Percentiles rank a stretch among this genome's conserved stretches.
Evolutionary conservation across 30 jellyfish, hydroid and myxozoan genomes (phyloP).

Genomic region (Clytia hemisphaerica): DNA sequence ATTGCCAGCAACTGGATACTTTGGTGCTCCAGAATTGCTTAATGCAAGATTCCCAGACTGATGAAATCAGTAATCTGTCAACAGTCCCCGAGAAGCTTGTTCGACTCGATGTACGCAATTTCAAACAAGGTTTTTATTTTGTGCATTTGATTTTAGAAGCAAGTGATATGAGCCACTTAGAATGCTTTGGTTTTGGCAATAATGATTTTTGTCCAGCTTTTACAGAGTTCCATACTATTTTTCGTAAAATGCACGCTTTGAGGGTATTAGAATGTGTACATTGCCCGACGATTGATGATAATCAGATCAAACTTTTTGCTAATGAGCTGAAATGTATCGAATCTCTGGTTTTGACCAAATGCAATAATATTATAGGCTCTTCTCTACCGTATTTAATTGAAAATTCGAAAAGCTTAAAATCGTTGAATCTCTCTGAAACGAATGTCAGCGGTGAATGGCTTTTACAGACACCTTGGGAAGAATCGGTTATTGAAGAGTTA

Average conservation of each 20-base stretch:
- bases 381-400: conserved; percentile 4
- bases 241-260: conserved; percentile 28
- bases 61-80: neutral
- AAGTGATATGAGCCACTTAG: conserved; percentile 24
- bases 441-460: conserved; percentile 28
- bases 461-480: conserved; percentile 18
- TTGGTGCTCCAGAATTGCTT: conserved; percentile 16
- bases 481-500: conserved; percentile 22
- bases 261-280: conserved; percentile 36
- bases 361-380: conserved; percentile 28
- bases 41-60: neutral
- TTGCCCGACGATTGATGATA: conserved; percentile 23
- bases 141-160: conserved; percentile 32
- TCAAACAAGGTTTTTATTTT: conserved; percentile 32
- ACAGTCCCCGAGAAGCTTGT: conserved; percentile 30
- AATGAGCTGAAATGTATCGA: conserved; percentile 4
- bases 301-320: conserved; percentile 3
- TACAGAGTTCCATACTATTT: conserved; percentile 19
- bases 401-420: neutral
- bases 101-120: conserved; percentile 38
- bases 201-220: conserved; percentile 26
- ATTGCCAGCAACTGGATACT: conserved; percentile 39
- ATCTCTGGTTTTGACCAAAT: conserved; percentile 19
- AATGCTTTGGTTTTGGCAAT: conserved; percentile 54
- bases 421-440: conserved; percentile 37